Evolutionary conservation across 2,888 invertebrate genomes (phyloP).

Genomic region (Endomychus coccineus): DNA sequence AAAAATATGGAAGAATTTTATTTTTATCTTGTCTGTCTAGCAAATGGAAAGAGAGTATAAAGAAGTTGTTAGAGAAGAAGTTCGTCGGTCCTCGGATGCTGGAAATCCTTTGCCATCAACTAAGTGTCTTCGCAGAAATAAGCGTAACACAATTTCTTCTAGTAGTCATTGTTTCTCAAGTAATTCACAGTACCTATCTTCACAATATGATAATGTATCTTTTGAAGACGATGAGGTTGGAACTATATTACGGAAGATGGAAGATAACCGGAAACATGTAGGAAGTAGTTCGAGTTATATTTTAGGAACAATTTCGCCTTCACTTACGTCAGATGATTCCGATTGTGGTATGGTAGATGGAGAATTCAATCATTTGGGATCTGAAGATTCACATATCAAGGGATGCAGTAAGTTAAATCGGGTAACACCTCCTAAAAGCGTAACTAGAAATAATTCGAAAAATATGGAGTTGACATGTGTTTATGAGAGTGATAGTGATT

Average conservation of each 20-base stretch:
- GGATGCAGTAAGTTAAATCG: no score
- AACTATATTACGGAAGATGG: conserved; percentile 4
- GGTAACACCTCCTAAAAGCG: no score
- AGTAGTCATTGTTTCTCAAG: conserved; percentile 8
- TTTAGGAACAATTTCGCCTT: conserved; percentile 9
- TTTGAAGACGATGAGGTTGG: conserved; percentile 16
- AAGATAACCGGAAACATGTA: conserved; percentile 3
- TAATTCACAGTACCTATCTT: conserved; percentile 6
- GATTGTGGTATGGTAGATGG: conserved; percentile 19
- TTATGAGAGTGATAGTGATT: no score
- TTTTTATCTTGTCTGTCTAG: conserved; percentile 17
- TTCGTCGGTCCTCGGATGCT: conserved; percentile 22
- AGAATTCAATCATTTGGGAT: no score
- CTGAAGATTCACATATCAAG: no score
- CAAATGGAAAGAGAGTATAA: conserved; percentile 39
- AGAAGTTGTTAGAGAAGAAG: conserved; percentile 35
- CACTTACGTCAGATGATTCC: conserved; percentile 23
- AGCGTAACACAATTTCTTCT: conserved; percentile 7
- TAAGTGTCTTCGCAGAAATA: conserved; percentile 13
- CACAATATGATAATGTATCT: no score
- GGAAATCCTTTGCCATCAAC: conserved; percentile 26
- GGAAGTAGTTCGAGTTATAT: not conserved
- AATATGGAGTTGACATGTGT: no score
- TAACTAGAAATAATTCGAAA: no score
- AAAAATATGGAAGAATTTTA: no score